phyloP scores from a whole-genome alignment of 2,888 invertebrate genomes.

The Adineta ricciae region DNA sequence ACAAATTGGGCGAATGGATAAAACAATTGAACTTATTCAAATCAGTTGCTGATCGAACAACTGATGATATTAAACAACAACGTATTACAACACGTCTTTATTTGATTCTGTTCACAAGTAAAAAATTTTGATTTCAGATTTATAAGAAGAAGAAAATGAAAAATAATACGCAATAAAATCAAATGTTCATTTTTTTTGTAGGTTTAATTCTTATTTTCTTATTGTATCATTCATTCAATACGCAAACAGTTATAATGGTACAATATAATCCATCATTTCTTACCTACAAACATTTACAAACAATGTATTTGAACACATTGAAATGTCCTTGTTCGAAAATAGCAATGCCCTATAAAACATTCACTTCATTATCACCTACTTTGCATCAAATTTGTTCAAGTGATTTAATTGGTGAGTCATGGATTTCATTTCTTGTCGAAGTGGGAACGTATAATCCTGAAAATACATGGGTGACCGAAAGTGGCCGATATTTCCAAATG shows the following conservation, averaged over 20 bases:
- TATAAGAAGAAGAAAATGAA: too few species aligned
- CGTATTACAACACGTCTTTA: background rate
- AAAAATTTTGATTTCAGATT: background rate
- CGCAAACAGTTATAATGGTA: background rate
- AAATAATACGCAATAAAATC: too few species aligned
- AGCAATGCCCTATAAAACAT: background rate
- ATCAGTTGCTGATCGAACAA: background rate
- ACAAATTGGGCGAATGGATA: background rate
- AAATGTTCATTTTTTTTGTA: background rate
- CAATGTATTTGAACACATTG: background rate
- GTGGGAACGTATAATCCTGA: too few species aligned
- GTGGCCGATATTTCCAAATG: background rate
- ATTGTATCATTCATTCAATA: background rate
- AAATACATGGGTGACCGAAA: background rate
- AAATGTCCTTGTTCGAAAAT: background rate
- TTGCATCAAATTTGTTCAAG: background rate
- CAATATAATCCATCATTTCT: background rate
- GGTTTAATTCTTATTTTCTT: background rate
- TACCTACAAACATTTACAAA: background rate
- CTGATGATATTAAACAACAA: background rate
- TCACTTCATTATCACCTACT: background rate
- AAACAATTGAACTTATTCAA: background rate
- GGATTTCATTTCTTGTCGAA: background rate
- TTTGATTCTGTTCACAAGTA: background rate
- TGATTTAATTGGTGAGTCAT: background rate